Conservation (phyloP, 2,113 vertebrate species). For the Acanthisitta chloris region DNA sequence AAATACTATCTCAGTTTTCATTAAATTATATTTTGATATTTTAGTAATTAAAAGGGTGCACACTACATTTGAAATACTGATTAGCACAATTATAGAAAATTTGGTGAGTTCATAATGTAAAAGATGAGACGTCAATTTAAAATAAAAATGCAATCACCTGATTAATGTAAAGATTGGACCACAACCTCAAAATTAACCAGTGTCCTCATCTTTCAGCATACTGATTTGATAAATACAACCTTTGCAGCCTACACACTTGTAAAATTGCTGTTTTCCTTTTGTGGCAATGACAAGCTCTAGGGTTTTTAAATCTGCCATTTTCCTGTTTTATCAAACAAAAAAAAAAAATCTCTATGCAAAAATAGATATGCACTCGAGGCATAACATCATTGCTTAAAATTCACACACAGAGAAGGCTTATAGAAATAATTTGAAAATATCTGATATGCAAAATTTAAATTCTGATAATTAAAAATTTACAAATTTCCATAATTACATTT, state of each 20-base stretch:
- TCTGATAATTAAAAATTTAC: neutral
- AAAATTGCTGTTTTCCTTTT: slow-evolving; percentile 24
- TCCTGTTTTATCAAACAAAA: neutral
- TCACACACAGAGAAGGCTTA: neutral
- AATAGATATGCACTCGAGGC: neutral
- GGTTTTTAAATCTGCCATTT: neutral
- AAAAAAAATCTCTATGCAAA: neutral
- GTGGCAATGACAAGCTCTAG: neutral
- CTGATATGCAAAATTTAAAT: neutral
- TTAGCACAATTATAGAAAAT: neutral
- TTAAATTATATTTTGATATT: neutral
- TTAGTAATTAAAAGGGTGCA: neutral
- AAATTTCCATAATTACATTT: neutral
- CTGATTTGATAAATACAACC: neutral
- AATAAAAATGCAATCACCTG: neutral
- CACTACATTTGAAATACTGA: neutral
- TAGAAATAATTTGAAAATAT: neutral
- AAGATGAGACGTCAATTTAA: neutral
- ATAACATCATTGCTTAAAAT: neutral
- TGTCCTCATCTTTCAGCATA: neutral
- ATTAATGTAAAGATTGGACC: neutral
- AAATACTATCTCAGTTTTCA: neutral
- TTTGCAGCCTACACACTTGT: neutral
- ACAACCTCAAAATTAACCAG: neutral
- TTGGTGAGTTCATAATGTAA: neutral